Evolutionary conservation across 2,888 invertebrate species (phyloP).

Genomic region (Spodoptera littoralis): DNA sequence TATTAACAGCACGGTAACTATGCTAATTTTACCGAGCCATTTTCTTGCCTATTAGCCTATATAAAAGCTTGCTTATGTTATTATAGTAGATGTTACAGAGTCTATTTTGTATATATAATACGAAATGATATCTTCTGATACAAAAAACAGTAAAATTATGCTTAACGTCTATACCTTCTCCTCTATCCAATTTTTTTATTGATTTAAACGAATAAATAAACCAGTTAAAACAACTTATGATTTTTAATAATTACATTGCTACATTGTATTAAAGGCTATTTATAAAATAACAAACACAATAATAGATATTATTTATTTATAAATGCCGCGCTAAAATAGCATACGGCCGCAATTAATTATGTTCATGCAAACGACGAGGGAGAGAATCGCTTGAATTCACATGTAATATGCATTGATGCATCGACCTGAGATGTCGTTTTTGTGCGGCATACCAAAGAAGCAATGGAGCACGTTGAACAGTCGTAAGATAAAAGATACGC

Average conservation of each 20-base stretch:
- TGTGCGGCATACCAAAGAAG: slow-evolving; percentile 65
- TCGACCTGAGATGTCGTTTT: slow-evolving; percentile 60
- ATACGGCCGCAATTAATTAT: slow-evolving; percentile 39
- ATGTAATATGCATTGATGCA: slow-evolving; percentile 58
- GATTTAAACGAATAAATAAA: too few species aligned
- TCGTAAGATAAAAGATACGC: slow-evolving; percentile 63
- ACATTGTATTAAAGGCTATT: slow-evolving; percentile 9
- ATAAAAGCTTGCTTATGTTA: slow-evolving; percentile 15
- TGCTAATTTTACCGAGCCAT: slow-evolving; percentile 34
- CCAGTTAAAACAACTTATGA: too few species aligned
- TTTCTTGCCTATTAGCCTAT: slow-evolving; percentile 47
- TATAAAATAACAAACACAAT: slow-evolving; percentile 29
- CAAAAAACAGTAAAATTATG: too few species aligned
- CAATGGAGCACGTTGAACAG: slow-evolving; percentile 61
- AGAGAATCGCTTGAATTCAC: slow-evolving; percentile 62
- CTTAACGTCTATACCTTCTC: too few species aligned
- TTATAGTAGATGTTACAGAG: slow-evolving; percentile 30
- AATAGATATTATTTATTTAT: slow-evolving; percentile 54
- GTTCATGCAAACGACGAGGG: slow-evolving; percentile 61
- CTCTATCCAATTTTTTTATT: too few species aligned
- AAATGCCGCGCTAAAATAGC: slow-evolving; percentile 47
- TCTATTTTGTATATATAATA: slow-evolving; percentile 1
- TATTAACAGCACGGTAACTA: slow-evolving; percentile 46
- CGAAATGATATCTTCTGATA: too few species aligned
- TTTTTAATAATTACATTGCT: too few species aligned